A percentile compares a stretch with the other conserved stretches of the same genome.
These are phyloP conservation scores for Trypoxylus dichotomus DNA, from an alignment of 1,140 invertebrate species.

Conservation along the genomic window DNA sequence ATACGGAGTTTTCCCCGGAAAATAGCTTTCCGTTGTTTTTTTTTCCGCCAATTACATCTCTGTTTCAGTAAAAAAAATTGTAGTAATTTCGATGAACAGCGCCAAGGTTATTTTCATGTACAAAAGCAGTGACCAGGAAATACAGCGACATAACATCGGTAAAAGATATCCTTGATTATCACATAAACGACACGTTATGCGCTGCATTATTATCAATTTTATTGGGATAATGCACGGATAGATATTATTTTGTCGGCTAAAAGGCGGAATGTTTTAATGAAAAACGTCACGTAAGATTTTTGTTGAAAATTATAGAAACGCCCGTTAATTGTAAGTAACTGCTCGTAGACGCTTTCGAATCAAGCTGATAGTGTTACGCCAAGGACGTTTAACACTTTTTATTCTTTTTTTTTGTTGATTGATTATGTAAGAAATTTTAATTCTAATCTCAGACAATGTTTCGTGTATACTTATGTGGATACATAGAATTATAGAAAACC, in stretches of 20 bases:
- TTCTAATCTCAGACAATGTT: too few relatives aligned
- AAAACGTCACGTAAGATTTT: too few relatives aligned
- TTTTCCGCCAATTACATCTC: background rate
- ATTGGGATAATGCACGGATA: too few relatives aligned
- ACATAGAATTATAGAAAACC: too few relatives aligned
- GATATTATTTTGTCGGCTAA: background rate
- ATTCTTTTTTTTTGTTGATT: too few relatives aligned
- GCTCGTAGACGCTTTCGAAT: too few relatives aligned
- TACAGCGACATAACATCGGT: background rate
- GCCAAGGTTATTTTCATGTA: background rate
- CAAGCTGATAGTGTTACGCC: too few relatives aligned
- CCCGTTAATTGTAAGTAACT: too few relatives aligned
- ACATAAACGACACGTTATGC: background rate
- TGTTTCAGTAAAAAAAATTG: background rate
- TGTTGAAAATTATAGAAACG: too few relatives aligned
- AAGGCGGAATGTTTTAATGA: background rate
- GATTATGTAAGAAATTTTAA: too few relatives aligned
- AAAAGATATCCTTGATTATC: conserved; percentile 3
- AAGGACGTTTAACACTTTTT: too few relatives aligned
- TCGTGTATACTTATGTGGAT: too few relatives aligned
- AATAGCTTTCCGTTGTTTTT: background rate
- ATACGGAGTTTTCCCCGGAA: background rate
- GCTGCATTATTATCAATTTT: background rate
- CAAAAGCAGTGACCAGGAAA: conserved; percentile 5
- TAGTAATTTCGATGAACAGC: background rate